Base-by-base conservation (phyloP, 2,797 vertebrate genomes). In the Poeciliopsis paucimaculata region DNA sequence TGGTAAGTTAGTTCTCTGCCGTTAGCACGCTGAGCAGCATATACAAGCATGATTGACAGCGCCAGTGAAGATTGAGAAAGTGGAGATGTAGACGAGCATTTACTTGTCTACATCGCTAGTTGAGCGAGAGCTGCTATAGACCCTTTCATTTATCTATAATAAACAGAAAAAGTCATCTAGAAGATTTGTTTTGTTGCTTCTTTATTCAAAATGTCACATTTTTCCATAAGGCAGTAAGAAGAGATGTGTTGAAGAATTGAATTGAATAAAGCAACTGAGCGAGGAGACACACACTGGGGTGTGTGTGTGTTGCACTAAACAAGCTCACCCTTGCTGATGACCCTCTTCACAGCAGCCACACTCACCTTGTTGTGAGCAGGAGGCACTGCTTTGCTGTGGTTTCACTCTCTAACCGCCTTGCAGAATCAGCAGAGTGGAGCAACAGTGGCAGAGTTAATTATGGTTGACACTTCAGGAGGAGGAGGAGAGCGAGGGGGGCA, bases 381-480 rank as follows among this genome's bases (percentile, higher is more conserved):
- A 82, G 80, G 73, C 10, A 3, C 34, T 9, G 18, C 64, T 66
- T 39, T 23, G 64, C 34, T 82, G 76, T 15, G 76, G 81, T 64
- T 77, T 72, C 1, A 62, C 53, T 51, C 75, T 55, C 83, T 31
- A 57, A 46, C 66, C 80, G 81, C 36, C 39, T 77, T 85, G 78
- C 81, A 87, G 80, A 87, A 88, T 74, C 77, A 70, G 83, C 79
- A 80, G 86, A 91, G 87, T 87, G 87, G 86, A 88, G 89, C 84
- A 87, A 86, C 78, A 80, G 83, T 78, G 81, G 82, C 78, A 64
- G 78, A 90, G 82, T 90, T 91, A 92, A 92, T 92, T 90, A 88
- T 79, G 87, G 89, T 76, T 87, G 90, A 89, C 88, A 77, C 79
- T 47, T 66, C 36, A 12, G 36, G 36, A 12, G 15, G 34, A 41